phyloP scores from a whole-genome alignment of 2,888 invertebrate species.

The Ochlodes sylvanus region DNA sequence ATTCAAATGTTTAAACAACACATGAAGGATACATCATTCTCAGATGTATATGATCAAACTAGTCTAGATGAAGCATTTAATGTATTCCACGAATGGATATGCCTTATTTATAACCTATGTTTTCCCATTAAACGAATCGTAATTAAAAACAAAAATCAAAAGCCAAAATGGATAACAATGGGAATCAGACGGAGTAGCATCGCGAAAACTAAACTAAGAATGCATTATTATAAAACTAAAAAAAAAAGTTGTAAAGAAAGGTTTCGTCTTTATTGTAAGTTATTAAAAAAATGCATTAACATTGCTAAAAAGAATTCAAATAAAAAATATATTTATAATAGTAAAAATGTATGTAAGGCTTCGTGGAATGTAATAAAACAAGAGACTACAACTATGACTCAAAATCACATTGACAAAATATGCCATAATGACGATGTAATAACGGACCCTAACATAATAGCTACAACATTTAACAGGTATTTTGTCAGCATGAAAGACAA shows the following conservation, averaged over 20 bases:
- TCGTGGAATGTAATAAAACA: not conserved
- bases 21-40: not conserved
- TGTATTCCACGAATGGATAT: conserved; percentile 4
- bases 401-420: not conserved
- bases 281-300: conserved; percentile 13
- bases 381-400: not conserved
- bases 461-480: too few species aligned
- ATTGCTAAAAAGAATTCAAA: conserved; percentile 1
- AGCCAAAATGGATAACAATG: conserved; percentile 15
- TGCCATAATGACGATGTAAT: too few species aligned
- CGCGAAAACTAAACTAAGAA: conserved; percentile 1
- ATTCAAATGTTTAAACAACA: too few species aligned
- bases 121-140: conserved; percentile 5
- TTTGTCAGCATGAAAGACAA: too few species aligned
- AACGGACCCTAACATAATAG: too few species aligned
- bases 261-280: not conserved
- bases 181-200: conserved; percentile 5
- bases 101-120: conserved; percentile 13
- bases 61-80: conserved; percentile 10
- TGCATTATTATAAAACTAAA: conserved; percentile 14
- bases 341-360: conserved; percentile 9
- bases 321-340: conserved; percentile 7
- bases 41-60: not conserved
- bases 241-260: not conserved
- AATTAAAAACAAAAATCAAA: not conserved